Conservation (phyloP, 2,113 vertebrate genomes). For the Copsychus sechellarum region DNA sequence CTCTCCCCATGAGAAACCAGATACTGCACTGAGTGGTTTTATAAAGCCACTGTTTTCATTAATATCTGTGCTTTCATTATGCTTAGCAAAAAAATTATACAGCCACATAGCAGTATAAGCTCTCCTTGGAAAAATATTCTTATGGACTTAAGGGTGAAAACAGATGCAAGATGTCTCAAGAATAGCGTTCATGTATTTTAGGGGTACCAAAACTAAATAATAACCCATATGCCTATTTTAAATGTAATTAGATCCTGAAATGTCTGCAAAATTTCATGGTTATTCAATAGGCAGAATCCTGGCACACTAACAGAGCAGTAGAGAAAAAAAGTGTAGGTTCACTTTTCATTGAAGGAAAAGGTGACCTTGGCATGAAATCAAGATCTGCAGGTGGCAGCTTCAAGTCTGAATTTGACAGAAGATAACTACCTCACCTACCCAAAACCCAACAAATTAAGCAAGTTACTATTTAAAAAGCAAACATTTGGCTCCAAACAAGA, state of each 20-base stretch:
- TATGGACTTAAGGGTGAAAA: neutral
- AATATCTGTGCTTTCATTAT: neutral
- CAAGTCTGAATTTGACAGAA: neutral
- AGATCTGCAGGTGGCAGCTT: neutral
- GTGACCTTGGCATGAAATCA: neutral
- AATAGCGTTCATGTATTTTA: neutral
- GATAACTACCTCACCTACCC: neutral
- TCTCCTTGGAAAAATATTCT: neutral
- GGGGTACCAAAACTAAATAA: neutral
- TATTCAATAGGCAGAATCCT: neutral
- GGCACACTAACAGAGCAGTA: neutral
- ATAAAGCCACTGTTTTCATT: neutral
- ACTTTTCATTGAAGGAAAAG: neutral
- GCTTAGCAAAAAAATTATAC: neutral
- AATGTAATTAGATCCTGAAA: neutral
- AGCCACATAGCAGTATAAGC: neutral
- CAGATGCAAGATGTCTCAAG: neutral
- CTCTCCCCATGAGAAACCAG: neutral
- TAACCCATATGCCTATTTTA: neutral
- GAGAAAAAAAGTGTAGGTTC: neutral
- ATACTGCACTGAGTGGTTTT: neutral
- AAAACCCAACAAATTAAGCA: neutral
- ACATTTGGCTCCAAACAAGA: neutral
- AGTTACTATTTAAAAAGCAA: neutral
- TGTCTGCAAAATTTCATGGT: neutral